Evolutionary conservation across 2,888 invertebrate species (phyloP).

Genomic region (Aproaerema taeniolella): DNA sequence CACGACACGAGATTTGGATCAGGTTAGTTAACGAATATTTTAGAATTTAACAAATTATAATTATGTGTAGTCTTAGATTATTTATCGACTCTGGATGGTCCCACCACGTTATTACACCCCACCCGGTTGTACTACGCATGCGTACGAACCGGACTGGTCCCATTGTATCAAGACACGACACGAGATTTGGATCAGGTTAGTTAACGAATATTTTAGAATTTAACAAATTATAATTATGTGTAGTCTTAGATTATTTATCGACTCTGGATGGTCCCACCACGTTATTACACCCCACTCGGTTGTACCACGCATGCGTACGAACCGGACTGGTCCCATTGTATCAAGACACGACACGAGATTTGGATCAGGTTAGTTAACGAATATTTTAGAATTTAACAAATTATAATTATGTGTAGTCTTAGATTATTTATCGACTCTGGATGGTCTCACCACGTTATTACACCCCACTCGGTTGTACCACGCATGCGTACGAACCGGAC

Average conservation of each 20-base stretch:
- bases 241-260: no score
- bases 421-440: no score
- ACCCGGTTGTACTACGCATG: conserved; percentile 76
- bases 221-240: no score
- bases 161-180: conserved; percentile 66
- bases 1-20: conserved; percentile 24
- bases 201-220: no score
- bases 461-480: conserved; percentile 78
- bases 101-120: conserved; percentile 79
- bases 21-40: conserved; percentile 42
- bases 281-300: conserved; percentile 76
- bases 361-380: conserved; percentile 38
- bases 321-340: conserved; percentile 80
- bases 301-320: conserved; percentile 74
- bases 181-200: conserved; percentile 39
- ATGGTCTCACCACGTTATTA: conserved; percentile 80
- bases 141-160: conserved; percentile 76
- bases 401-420: no score
- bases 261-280: conserved; percentile 81
- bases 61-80: no score
- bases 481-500: conserved; percentile 75
- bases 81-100: no score
- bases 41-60: no score
- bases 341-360: conserved; percentile 40
- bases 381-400: no score